phyloP scores from a whole-genome alignment of 2,797 vertebrate genomes.

The Microctenopoma steveboyesi region DNA sequence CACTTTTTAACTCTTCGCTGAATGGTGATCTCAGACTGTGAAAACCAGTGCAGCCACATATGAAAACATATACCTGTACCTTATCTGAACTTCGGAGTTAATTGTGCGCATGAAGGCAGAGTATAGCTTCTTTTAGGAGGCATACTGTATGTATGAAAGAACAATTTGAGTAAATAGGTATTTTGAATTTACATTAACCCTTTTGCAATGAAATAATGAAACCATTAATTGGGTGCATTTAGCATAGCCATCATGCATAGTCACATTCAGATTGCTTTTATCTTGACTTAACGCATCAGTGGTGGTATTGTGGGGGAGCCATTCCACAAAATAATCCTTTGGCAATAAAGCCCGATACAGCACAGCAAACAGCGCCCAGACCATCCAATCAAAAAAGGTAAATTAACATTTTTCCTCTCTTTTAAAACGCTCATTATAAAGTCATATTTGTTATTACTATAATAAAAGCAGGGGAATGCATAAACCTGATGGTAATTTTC shows the following conservation, averaged over 20 bases:
- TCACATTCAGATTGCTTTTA: constrained; percentile 83
- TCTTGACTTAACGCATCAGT: constrained; percentile 80
- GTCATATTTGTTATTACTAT: constrained; percentile 56
- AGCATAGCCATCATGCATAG: constrained; percentile 75
- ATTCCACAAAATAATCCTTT: constrained; percentile 76
- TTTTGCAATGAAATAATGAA: constrained; percentile 83
- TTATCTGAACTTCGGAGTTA: constrained; percentile 1
- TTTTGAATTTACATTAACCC: constrained; percentile 75
- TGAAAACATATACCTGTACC: constrained; percentile 9
- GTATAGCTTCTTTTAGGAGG: constrained; percentile 36
- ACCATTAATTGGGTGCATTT: constrained; percentile 79
- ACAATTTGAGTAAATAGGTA: constrained; percentile 71
- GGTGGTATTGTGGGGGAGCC: constrained; percentile 76
- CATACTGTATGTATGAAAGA: constrained; percentile 47
- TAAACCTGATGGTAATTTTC: constrained; percentile 54
- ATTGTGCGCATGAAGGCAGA: constrained; percentile 23
- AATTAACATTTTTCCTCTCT: constrained; percentile 79
- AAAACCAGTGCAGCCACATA: constrained; percentile 18
- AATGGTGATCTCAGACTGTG: constrained; percentile 42
- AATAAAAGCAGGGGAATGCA: constrained; percentile 59
- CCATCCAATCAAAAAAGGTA: constrained; percentile 69
- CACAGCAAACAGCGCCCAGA: constrained; percentile 62
- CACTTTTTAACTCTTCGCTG: constrained; percentile 70
- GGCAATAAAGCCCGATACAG: constrained; percentile 77
- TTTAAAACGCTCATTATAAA: constrained; percentile 71